Evolutionary conservation across 2,797 vertebrate genomes (phyloP).

Genomic region (Champsocephalus esox): DNA sequence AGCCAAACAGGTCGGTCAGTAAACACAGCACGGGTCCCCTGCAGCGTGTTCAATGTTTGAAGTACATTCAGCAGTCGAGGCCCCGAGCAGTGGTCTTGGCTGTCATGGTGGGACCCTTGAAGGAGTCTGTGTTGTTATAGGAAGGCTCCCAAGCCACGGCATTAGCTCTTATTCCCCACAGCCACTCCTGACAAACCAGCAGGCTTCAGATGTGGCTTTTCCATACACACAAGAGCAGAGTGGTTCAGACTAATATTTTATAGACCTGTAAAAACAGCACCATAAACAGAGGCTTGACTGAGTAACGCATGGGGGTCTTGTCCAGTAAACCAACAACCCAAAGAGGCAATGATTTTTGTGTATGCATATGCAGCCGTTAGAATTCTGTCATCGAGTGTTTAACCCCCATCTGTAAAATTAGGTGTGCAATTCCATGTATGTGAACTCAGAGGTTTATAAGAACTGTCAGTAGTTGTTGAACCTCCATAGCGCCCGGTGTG

Average conservation of each 20-base stretch:
- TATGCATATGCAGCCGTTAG: conserved; percentile 51
- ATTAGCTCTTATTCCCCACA: conserved; percentile 79
- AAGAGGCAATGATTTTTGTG: conserved; percentile 65
- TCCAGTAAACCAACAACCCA: conserved; percentile 77
- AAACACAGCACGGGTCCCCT: conserved; percentile 61
- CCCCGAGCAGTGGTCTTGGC: conserved; percentile 71
- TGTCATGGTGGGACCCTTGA: conserved; percentile 73
- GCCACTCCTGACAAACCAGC: conserved; percentile 80
- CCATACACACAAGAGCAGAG: conserved; percentile 80
- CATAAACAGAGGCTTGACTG: conserved; percentile 83
- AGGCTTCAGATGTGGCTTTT: conserved; percentile 83
- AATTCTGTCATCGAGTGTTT: conserved; percentile 71
- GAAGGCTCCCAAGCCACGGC: conserved; percentile 77
- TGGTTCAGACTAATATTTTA: conserved; percentile 85
- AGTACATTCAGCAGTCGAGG: conserved; percentile 53
- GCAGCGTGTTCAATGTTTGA: conserved; percentile 55
- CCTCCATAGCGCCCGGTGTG: conserved; percentile 31
- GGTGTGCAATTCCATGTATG: conserved; percentile 46
- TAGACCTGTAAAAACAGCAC: conserved; percentile 83
- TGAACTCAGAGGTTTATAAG: conserved; percentile 45
- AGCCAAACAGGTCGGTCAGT: conserved; percentile 58
- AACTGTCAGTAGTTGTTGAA: conserved; percentile 46
- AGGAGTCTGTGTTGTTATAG: conserved; percentile 74
- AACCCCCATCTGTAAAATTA: conserved; percentile 69
- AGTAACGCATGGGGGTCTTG: conserved; percentile 76